A percentile compares a stretch with the other conserved stretches of the same genome.
Evolutionary conservation across 2,888 invertebrate genomes (phyloP).

Genomic region (Lochmaea capreae): DNA sequence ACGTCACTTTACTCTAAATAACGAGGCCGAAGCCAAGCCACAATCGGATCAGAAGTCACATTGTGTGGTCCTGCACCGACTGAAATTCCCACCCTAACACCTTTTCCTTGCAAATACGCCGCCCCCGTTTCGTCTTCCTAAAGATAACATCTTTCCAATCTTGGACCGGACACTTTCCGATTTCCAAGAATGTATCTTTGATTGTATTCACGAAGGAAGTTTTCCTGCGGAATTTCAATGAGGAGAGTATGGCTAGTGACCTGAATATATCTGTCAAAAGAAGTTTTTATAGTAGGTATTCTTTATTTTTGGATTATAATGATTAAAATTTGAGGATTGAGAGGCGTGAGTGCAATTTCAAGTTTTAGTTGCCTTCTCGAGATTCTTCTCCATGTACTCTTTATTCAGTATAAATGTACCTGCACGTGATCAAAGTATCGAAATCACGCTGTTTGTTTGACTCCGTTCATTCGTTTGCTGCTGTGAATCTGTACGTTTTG

Average conservation of each 20-base stretch:
- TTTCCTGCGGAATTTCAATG: constrained; percentile 48
- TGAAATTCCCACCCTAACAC: constrained; percentile 13
- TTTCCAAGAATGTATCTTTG: constrained; percentile 45
- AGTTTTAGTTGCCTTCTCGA: no score
- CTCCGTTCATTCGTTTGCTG: no score
- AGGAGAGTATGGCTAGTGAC: constrained; percentile 30
- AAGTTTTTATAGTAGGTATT: constrained; percentile 16
- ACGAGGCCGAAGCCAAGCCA: constrained; percentile 49
- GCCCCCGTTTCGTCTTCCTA: constrained; percentile 12
- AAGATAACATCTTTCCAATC: constrained; percentile 53
- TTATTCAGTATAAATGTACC: no score
- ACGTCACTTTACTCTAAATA: constrained; percentile 56
- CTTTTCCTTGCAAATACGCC: constrained; percentile 16
- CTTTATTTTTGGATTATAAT: not conserved
- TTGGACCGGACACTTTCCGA: constrained; percentile 49
- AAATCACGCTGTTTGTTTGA: no score
- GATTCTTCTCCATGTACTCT: no score
- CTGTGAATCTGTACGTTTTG: no score
- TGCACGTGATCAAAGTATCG: no score
- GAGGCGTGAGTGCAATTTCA: no score
- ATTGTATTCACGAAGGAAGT: constrained; percentile 45
- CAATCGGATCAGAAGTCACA: constrained; percentile 53
- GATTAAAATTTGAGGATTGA: not conserved
- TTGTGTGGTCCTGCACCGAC: constrained; percentile 38
- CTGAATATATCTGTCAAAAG: constrained; percentile 44